Conservation (phyloP, 2,888 invertebrate species). For the Polia nebulosa region DNA sequence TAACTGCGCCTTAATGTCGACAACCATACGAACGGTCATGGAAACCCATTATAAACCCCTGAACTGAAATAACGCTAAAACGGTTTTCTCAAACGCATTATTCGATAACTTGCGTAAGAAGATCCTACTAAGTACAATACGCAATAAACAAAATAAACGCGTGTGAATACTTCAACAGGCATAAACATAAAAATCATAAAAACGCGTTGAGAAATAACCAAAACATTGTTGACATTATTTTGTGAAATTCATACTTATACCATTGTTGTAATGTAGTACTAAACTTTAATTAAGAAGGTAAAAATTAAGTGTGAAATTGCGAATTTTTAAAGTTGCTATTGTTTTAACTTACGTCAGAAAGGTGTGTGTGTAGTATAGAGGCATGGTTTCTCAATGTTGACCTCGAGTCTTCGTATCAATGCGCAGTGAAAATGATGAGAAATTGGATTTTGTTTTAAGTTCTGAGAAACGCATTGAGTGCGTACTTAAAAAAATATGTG, state of each 20-base stretch:
- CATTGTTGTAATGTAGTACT: slow-evolving; percentile 52
- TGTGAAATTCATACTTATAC: slow-evolving; percentile 54
- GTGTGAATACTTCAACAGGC: slow-evolving; percentile 45
- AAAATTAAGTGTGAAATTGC: slow-evolving; percentile 50
- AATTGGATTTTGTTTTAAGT: slow-evolving; percentile 15
- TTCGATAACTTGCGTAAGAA: slow-evolving; percentile 8
- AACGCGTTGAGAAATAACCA: slow-evolving; percentile 46
- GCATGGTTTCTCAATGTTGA: slow-evolving; percentile 39
- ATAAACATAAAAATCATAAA: slow-evolving; percentile 41
- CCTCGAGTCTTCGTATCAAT: slow-evolving; percentile 43
- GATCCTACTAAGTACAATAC: slow-evolving; percentile 32
- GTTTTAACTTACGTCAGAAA: slow-evolving; percentile 51
- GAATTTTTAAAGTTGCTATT: slow-evolving; percentile 55
- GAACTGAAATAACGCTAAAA: neutral
- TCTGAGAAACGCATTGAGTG: slow-evolving; percentile 8
- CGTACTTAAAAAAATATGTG: neutral
- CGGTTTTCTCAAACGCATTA: slow-evolving; percentile 24
- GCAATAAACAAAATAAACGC: slow-evolving; percentile 30
- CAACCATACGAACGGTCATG: neutral
- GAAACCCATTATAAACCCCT: neutral
- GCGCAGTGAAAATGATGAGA: slow-evolving; percentile 48
- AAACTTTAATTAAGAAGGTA: slow-evolving; percentile 60
- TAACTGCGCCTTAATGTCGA: too few species aligned
- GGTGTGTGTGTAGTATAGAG: slow-evolving; percentile 12
- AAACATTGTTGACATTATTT: slow-evolving; percentile 63